Evolutionary conservation across 2,888 invertebrate species (phyloP), one percentile per base, ranked within the genome.

Genomic region (Pandemis corylana): DNA sequence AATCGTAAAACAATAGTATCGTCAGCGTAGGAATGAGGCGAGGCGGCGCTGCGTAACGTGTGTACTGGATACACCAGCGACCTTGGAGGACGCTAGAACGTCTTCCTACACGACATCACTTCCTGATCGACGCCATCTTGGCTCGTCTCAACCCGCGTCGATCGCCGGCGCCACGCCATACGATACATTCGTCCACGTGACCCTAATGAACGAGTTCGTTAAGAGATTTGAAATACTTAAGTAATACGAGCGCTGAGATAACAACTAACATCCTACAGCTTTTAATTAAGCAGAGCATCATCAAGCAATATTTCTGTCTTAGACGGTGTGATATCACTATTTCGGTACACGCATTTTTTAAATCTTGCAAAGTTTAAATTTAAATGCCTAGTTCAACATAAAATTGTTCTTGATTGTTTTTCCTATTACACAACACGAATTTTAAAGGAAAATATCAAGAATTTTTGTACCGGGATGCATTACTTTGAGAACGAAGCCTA

Each of bases 81-180:
- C 94, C 94, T 94, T 94, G 93, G 82, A 86, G 80, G 91, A 90
- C 91, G 91, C 81, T 90, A 87, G 86, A 89, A 88, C 90, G 91
- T 93, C 93, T 93, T 93, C 92, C 92, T 93, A 92, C 76, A 75
- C 93, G 92, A 92, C 90, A 87, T 89, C 83, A 92, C 91, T 93
- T 94, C 94, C 94, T 94, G 89, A 87, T 93, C 82, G 85, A 87
- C 87, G 89, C 89, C 91, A 91, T 92, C 91, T 92, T 88, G 83
- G 85, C 83, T 85, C 82, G 85, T 83, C 83, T 85, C 81, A 80
- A 82, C 82, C 82, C 79, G 80, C 63, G 63, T 64, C 69, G 65
- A 69, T 76, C 72, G 79, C 78, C 80, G 84, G 84, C 86, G 86
- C 85, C 78, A 74, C 56, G 74, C 42, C 64, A 74, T 69, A 65